Evolutionary conservation across 1,140 invertebrate genomes (phyloP).

Genomic region (Wasmannia auropunctata): DNA sequence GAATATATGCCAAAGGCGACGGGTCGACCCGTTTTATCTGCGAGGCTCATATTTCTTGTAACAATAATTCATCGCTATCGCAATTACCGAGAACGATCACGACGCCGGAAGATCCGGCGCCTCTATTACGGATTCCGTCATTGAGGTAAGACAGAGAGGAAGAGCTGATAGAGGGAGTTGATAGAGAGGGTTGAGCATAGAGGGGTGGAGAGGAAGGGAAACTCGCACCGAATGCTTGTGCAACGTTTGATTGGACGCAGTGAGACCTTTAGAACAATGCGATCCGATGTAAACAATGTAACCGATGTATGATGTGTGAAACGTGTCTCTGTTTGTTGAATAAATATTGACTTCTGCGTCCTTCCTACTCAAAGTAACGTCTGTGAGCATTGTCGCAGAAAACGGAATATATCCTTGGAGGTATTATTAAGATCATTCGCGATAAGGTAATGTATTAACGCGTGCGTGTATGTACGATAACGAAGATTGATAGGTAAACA

Average conservation of each 20-base stretch:
- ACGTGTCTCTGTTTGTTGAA: constrained; percentile 47
- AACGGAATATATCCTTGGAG: constrained; percentile 24
- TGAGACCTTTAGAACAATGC: constrained; percentile 61
- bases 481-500: constrained; percentile 6
- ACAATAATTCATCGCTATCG: constrained; percentile 54
- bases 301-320: constrained; percentile 47
- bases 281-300: too few relatives aligned
- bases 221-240: background rate
- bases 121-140: constrained; percentile 32
- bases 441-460: background rate
- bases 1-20: constrained; percentile 12
- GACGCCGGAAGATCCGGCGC: constrained; percentile 8
- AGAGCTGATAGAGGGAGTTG: background rate
- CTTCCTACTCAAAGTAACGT: constrained; percentile 32
- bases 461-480: background rate
- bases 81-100: constrained; percentile 32
- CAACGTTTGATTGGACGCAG: constrained; percentile 53
- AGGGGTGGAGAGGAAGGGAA: background rate
- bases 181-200: background rate
- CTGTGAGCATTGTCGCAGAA: background rate
- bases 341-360: constrained; percentile 65
- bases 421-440: background rate
- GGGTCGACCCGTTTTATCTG: constrained; percentile 37
- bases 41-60: constrained; percentile 23
- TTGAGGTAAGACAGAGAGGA: background rate